phyloP scores from a whole-genome alignment of 2,888 invertebrate genomes.

The Palloptera scutellata region DNA sequence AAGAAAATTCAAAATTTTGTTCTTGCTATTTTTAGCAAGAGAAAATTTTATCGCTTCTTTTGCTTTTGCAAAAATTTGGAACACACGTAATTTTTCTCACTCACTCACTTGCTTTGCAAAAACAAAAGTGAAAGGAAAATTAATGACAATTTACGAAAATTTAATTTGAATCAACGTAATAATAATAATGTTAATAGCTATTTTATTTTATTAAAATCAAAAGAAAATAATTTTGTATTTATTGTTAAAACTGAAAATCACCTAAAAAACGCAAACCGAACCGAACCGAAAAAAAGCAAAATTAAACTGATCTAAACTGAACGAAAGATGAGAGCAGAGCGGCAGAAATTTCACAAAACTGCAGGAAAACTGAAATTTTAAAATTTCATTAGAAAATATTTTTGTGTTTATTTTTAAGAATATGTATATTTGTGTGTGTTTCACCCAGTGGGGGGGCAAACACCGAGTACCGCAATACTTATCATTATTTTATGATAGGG shows the following conservation, averaged over 20 bases:
- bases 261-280: constrained; percentile 20
- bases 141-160: neutral
- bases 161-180: neutral
- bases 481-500: too few relatives aligned
- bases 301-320: constrained; percentile 41
- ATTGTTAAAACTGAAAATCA: constrained; percentile 16
- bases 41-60: too few relatives aligned
- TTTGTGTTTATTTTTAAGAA: too few relatives aligned
- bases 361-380: neutral
- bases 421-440: too few relatives aligned
- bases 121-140: constrained; percentile 11
- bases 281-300: constrained; percentile 46
- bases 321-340: constrained; percentile 18
- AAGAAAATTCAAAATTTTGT: neutral
- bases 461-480: too few relatives aligned
- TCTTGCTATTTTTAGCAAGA: neutral
- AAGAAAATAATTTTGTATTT: neutral
- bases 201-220: constrained; percentile 1
- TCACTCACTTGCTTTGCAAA: neutral
- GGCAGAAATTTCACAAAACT: neutral
- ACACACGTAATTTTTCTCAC: neutral
- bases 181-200: neutral
- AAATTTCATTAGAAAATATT: too few relatives aligned
- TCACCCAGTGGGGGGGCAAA: too few relatives aligned
- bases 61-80: too few relatives aligned